Evolutionary conservation across 2,888 invertebrate genomes (phyloP), one percentile per base, ranked within the genome.

Genomic region (Leistus spinibarbis): DNA sequence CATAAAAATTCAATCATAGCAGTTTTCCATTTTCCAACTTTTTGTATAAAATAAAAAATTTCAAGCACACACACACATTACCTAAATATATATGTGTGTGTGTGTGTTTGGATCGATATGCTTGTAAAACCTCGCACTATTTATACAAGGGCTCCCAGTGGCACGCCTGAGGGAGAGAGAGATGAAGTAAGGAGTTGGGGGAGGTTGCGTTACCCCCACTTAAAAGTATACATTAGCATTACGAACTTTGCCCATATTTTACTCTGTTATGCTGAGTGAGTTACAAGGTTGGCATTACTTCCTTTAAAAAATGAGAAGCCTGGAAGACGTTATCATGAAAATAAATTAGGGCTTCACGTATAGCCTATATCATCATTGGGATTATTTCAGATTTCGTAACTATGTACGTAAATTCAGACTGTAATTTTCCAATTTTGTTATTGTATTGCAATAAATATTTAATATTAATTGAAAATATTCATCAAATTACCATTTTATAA

Each of bases 241-340:
- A 79, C 79, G 76, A 80, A 80, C 80, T 80, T 80, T 78, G 73
- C 76, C 79, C 76, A 80, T 80, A 80, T 80, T 80, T 80, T 79
- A 80, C 79, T 79, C 79, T 79, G 79, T 80, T 80, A 80, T 77
- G 78, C 76, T 80, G 79, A 79, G 79, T 80, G 79, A 79, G 79
- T 80, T 79, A 80, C 80, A 75, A 69, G 68, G 75, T 27, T 75
- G 75, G 69, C 69, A 75, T 69, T 40, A 40, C n/a, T n/a, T n/a
- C n/a, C n/a, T n/a, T n/a, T n/a, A n/a, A n/a, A n/a, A n/a, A n/a
- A n/a, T n/a, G n/a, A n/a, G n/a, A n/a, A n/a, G n/a, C n/a, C n/a
- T n/a, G n/a, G n/a, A n/a, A n/a, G n/a, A n/a, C n/a, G n/a, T n/a
- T n/a, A n/a, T n/a, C n/a, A n/a, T n/a, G n/a, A n/a, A n/a, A n/a